phyloP scores from a whole-genome alignment of 2,113 vertebrate genomes.

The Oncorhynchus tshawytscha region DNA sequence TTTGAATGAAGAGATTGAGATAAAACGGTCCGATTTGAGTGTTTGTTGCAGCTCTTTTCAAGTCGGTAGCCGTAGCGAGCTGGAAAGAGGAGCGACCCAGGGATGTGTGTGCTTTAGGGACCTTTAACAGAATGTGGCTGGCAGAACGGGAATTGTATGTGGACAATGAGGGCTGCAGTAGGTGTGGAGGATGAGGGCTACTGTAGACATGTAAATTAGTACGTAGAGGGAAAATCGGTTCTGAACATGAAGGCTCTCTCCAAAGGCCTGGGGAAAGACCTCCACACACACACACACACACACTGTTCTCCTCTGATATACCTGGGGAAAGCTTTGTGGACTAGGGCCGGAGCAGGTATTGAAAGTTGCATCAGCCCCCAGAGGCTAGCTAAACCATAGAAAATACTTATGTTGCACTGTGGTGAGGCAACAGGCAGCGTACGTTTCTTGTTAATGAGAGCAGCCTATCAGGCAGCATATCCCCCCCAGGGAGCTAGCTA shows the following conservation, averaged over 20 bases:
- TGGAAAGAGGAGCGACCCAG: no score
- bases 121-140: no score
- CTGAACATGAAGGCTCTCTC: conserved; percentile 29
- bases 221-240: background rate
- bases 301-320: no score
- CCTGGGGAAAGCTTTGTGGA: conserved; percentile 7
- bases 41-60: no score
- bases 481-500: background rate
- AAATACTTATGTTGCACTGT: conserved; percentile 14
- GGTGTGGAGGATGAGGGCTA: no score
- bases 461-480: conserved; percentile 41
- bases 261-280: background rate
- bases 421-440: conserved; percentile 12
- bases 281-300: no score
- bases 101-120: no score
- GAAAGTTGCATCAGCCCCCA: conserved; percentile 35
- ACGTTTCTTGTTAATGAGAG: conserved; percentile 36
- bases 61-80: no score
- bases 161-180: no score
- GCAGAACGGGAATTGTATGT: no score
- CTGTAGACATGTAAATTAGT: conserved; percentile 1
- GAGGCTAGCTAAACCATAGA: conserved; percentile 37
- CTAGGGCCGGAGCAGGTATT: conserved; percentile 38
- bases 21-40: no score
- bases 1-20: no score